phyloP scores from a whole-genome alignment of 2,888 invertebrate species.

The Philaethria dido region DNA sequence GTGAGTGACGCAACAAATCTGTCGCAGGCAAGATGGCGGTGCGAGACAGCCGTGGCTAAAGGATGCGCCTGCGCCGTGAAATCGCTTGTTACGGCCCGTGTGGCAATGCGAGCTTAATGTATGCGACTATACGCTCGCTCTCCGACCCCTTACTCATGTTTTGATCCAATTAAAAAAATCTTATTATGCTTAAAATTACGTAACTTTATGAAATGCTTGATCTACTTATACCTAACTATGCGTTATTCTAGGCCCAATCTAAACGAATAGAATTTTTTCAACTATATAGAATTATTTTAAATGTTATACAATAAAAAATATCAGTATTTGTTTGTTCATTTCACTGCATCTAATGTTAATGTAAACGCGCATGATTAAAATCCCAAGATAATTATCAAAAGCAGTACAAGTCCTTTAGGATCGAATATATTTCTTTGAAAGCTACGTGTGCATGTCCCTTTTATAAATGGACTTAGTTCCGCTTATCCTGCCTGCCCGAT shows the following conservation, averaged over 20 bases:
- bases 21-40: conserved; percentile 71
- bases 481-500: conserved; percentile 45
- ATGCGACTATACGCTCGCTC: conserved; percentile 45
- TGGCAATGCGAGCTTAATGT: conserved; percentile 46
- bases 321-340: background rate
- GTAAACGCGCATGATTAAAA: conserved; percentile 27
- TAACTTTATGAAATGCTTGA: background rate
- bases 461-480: conserved; percentile 45
- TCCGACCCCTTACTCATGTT: conserved; percentile 33
- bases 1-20: conserved; percentile 71
- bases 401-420: conserved; percentile 26
- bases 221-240: background rate
- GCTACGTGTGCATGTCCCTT: conserved; percentile 42
- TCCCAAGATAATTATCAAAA: conserved; percentile 36
- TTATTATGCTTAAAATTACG: background rate
- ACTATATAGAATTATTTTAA: background rate
- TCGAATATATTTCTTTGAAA: conserved; percentile 37
- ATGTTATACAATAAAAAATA: background rate
- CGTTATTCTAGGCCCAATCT: background rate
- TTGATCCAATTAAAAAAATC: conserved; percentile 43
- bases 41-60: conserved; percentile 79
- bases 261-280: background rate
- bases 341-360: background rate
- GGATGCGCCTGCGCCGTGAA: conserved; percentile 78
- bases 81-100: conserved; percentile 69